Conservation (phyloP, 2,113 vertebrate genomes). For the Hemicordylus capensis region DNA sequence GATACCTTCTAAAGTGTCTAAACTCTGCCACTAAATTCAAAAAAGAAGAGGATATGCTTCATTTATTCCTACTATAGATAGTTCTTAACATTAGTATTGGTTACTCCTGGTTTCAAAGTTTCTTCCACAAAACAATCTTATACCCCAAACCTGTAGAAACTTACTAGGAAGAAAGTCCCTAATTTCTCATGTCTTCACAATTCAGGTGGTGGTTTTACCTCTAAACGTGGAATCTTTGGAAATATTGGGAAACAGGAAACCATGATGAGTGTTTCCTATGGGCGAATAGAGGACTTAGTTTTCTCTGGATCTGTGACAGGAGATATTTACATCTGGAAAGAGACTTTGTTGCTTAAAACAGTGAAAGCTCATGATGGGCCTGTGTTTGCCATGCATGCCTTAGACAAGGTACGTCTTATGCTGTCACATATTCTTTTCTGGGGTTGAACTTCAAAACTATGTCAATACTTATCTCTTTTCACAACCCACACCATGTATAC, state of each 20-base stretch:
- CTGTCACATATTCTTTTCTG: neutral
- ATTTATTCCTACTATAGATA: neutral
- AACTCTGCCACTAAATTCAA: too few species aligned
- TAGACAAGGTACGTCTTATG: constrained; percentile 89
- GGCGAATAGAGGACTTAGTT: constrained; percentile 88
- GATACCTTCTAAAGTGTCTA: too few species aligned
- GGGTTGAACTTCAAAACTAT: neutral
- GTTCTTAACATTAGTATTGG: neutral
- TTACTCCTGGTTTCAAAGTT: neutral
- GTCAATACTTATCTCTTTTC: neutral
- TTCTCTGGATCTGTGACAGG: constrained; percentile 94
- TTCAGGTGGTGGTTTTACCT: constrained; percentile 93
- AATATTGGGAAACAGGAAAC: constrained; percentile 88
- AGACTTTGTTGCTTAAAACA: constrained; percentile 88
- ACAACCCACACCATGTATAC: neutral
- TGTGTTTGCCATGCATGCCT: constrained; percentile 94
- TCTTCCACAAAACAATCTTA: neutral
- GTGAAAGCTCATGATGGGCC: constrained; percentile 96
- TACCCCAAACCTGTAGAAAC: neutral
- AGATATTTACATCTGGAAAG: constrained; percentile 97
- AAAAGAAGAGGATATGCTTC: too few species aligned
- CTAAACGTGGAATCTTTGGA: constrained; percentile 91
- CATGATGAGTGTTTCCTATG: constrained; percentile 95
- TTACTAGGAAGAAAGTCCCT: neutral
- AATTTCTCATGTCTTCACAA: neutral